Conservation (phyloP, 2,888 invertebrate species). For the Synergus umbraculus region DNA sequence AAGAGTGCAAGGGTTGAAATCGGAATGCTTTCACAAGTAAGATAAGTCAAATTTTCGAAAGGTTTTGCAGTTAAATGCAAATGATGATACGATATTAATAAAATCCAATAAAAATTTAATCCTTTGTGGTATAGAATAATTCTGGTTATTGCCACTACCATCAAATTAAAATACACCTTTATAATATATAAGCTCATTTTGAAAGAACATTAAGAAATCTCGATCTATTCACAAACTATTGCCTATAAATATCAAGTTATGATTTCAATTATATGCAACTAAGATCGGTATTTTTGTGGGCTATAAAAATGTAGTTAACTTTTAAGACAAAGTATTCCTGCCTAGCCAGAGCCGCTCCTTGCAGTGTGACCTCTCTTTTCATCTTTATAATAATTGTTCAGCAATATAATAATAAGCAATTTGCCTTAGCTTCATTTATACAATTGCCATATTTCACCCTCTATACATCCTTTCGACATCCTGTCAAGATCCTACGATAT, state of each 20-base stretch:
- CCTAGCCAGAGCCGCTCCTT: conserved; percentile 13
- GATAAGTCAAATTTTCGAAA: too few relatives aligned
- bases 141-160: too few relatives aligned
- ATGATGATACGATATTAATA: too few relatives aligned
- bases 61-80: too few relatives aligned
- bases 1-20: background rate
- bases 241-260: background rate
- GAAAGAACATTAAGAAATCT: too few relatives aligned
- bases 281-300: background rate
- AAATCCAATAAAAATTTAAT: too few relatives aligned
- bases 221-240: too few relatives aligned
- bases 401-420: conserved; percentile 28
- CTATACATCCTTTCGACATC: conserved; percentile 22
- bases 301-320: conserved; percentile 1
- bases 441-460: conserved; percentile 16
- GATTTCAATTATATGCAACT: background rate
- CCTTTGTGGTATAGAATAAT: too few relatives aligned
- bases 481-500: conserved; percentile 15
- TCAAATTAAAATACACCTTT: too few relatives aligned
- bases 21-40: background rate
- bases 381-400: conserved; percentile 33
- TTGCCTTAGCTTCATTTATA: conserved; percentile 30
- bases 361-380: conserved; percentile 14
- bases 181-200: too few relatives aligned
- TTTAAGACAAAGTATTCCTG: background rate